phyloP scores from a whole-genome alignment of 2,797 vertebrate species.

The Takifugu ocellatus region DNA sequence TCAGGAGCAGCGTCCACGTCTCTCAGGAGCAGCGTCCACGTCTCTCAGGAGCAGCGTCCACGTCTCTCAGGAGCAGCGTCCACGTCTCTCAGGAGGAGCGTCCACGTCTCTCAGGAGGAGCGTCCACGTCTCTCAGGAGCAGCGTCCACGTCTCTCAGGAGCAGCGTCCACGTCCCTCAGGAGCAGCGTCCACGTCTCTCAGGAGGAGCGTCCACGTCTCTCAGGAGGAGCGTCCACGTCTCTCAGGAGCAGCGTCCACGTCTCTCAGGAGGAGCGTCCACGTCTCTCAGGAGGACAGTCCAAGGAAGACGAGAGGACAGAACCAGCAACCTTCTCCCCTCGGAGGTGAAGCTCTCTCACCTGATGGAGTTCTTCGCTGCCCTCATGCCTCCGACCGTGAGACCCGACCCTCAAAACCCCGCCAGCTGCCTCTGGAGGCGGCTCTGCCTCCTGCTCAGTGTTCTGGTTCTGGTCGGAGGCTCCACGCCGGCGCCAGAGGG shows the following conservation, averaged over 20 bases:
- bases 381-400: conserved; percentile 39
- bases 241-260: not conserved
- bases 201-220: not conserved
- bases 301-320: not conserved
- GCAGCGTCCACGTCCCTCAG: no score
- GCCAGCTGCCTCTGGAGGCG: conserved; percentile 29
- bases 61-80: no score
- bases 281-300: not conserved
- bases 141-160: no score
- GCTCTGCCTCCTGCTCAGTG: conserved; percentile 43
- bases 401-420: not conserved
- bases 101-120: no score
- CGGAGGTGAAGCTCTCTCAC: conserved; percentile 16
- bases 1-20: not conserved
- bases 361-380: conserved; percentile 10
- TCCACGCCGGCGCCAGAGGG: conserved; percentile 27
- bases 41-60: not conserved
- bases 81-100: no score
- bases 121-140: no score
- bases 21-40: not conserved
- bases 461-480: conserved; percentile 26
- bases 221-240: no score
- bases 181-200: no score
- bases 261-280: not conserved
- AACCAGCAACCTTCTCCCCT: conserved; percentile 1